phyloP scores from a whole-genome alignment of 2,113 vertebrate species.

The Poeciliopsis turrubarensis region DNA sequence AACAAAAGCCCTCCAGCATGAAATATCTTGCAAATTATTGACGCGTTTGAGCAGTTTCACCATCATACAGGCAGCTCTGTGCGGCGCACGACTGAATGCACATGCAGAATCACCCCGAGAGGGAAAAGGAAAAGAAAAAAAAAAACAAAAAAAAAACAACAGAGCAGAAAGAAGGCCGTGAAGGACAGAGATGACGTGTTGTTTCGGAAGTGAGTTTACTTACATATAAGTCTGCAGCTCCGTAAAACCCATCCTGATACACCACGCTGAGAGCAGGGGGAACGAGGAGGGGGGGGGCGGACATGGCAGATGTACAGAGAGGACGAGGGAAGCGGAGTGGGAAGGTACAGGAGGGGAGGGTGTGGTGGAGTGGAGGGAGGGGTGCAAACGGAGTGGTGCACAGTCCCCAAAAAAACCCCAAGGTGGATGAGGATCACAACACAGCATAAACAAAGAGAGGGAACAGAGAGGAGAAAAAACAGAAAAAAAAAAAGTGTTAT shows the following conservation, averaged over 20 bases:
- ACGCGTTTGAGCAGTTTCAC: constrained; percentile 19
- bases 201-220: constrained; percentile 71
- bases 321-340: constrained; percentile 19
- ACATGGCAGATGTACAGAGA: constrained; percentile 9
- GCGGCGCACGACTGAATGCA: constrained; percentile 64
- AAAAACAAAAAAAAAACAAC: constrained; percentile 9
- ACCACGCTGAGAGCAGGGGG: constrained; percentile 77
- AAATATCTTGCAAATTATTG: neutral
- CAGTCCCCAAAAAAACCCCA: constrained; percentile 66
- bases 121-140: constrained; percentile 11
- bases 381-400: constrained; percentile 62
- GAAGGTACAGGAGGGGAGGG: constrained; percentile 19
- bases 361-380: neutral
- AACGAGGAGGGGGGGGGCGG: neutral
- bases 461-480: neutral
- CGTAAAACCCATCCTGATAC: constrained; percentile 86
- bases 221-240: constrained; percentile 82
- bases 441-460: constrained; percentile 40
- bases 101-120: constrained; percentile 73
- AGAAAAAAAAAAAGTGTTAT: constrained; percentile 60
- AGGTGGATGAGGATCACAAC: constrained; percentile 62
- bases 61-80: constrained; percentile 69
- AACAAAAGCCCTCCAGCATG: neutral
- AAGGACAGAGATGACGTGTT: constrained; percentile 49
- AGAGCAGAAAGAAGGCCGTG: constrained; percentile 50